Evolutionary conservation across 1,140 invertebrate species (phyloP).

Genomic region (Caenorhabditis tropicalis): DNA sequence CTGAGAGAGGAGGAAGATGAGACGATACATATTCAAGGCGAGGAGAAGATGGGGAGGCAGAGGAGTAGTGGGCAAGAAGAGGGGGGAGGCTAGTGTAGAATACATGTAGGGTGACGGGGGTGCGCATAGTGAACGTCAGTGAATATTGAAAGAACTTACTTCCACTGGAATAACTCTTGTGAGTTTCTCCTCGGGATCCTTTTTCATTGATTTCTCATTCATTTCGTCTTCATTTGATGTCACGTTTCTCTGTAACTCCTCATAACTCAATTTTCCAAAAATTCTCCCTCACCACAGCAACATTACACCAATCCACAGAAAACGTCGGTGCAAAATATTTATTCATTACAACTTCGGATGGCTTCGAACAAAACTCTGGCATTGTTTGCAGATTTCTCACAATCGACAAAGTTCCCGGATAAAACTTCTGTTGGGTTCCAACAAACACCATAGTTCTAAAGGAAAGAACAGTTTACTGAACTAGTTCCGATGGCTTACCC

Average conservation of each 20-base stretch:
- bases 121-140: neutral
- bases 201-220: neutral
- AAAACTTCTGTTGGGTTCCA: conserved; percentile 66
- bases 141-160: neutral
- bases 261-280: neutral
- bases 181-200: neutral
- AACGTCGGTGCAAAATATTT: conserved; percentile 61
- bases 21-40: neutral
- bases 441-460: conserved; percentile 65
- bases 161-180: neutral
- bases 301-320: conserved; percentile 67
- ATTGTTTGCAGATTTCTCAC: conserved; percentile 59
- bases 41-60: neutral
- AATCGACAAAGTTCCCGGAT: conserved; percentile 65
- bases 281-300: conserved; percentile 60
- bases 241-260: conserved; percentile 64
- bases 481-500: neutral
- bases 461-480: neutral
- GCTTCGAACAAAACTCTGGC: conserved; percentile 63
- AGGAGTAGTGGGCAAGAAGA: neutral
- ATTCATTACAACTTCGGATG: conserved; percentile 63
- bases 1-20: neutral
- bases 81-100: neutral
- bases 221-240: conserved; percentile 56
- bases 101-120: neutral